Base-by-base conservation (phyloP, 2,888 invertebrate species). In the Hydraecia micacea region DNA sequence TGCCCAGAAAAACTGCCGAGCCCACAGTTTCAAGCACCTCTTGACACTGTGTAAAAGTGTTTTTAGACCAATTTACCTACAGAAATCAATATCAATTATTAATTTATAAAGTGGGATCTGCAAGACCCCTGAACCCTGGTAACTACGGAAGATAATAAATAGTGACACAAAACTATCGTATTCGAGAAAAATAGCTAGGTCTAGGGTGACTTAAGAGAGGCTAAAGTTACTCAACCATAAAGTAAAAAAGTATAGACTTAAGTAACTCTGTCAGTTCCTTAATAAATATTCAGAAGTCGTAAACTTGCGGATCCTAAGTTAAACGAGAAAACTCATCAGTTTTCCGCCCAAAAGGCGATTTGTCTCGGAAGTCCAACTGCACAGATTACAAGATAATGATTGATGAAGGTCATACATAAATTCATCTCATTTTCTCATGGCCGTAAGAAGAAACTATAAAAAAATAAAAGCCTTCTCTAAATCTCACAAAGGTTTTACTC, bases 271-370 rank as follows among this genome's bases (percentile, higher is more conserved):
- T 55, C 76, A 65, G 46, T 55, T 32, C 52, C 46, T 21, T 60
- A 72, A 83, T 83, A 83, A 83, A 83, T 83, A 83, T 83, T 83
- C 83, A 86, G 39, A 69, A 60, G 77, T 62, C 71, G 63, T 83
- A 86, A 83, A 86, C 52, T 83, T 65, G 65, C 32, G 83, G 83
- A 62, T 63, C 25, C 21, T 46, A 68, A 86, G 82, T 75, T 72
- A 28, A 39, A 69, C 76, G 52, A 28, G 67, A 49, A 70, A 87
- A 85, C 69, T 85, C 85, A 80, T 87, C 87, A 80, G 77, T 74
- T 87, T 76, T 11, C 73, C 73, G n/a, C 66, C 32, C 46, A 39
- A 42, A 65, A 58, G 70, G 79, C 68, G 74, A 87, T 87, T 87
- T 75, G 73, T 84, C 70, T 73, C 15, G 52, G 42, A 78, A 79